Conservation (phyloP, 2,113 vertebrate genomes). For the Bostrychus sinensis region DNA sequence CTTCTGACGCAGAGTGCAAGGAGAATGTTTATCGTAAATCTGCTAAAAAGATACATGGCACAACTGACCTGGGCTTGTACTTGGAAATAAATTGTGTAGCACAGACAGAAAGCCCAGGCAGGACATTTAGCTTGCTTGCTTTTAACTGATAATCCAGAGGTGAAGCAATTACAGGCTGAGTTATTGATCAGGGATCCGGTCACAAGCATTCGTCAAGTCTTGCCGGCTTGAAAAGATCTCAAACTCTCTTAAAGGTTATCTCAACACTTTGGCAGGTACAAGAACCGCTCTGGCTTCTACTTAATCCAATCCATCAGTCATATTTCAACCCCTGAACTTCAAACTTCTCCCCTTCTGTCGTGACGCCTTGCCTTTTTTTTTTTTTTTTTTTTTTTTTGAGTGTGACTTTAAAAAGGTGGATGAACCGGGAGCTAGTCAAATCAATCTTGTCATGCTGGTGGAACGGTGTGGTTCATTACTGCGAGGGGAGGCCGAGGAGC, state of each 20-base stretch:
- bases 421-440: constrained; percentile 67
- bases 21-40: neutral
- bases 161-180: constrained; percentile 38
- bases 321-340: constrained; percentile 35
- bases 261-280: constrained; percentile 18
- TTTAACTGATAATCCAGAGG: constrained; percentile 34
- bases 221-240: constrained; percentile 33
- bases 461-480: constrained; percentile 63
- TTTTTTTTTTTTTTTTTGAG: constrained; percentile 1
- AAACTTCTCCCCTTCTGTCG: constrained; percentile 35
- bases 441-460: constrained; percentile 64
- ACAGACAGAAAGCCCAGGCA: neutral
- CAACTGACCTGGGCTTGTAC: neutral
- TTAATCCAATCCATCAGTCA: constrained; percentile 29
- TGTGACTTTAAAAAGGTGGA: constrained; percentile 53
- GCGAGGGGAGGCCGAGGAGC: constrained; percentile 50
- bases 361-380: constrained; percentile 39
- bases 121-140: neutral
- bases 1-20: neutral
- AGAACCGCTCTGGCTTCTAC: neutral
- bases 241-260: constrained; percentile 51
- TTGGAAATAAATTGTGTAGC: constrained; percentile 2
- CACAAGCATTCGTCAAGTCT: constrained; percentile 25
- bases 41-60: neutral
- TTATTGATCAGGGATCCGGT: constrained; percentile 33